Evolutionary conservation across 1,140 invertebrate species (phyloP).

Genomic region (Pseudomyrmex flavicornis): DNA sequence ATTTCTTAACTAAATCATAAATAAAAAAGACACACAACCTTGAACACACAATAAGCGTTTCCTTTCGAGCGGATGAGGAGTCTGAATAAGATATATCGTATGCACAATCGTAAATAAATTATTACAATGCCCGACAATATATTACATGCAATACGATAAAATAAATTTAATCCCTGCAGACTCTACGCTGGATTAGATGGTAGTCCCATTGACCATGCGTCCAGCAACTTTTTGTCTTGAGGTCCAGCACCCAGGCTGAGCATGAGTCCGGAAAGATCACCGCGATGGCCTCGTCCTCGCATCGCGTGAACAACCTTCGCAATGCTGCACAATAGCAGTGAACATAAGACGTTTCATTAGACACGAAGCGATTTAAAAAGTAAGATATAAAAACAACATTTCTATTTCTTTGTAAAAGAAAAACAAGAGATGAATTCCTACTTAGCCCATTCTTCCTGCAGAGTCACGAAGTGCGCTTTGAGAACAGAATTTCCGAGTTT

Average conservation of each 20-base stretch:
- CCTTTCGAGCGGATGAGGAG: conserved; percentile 20
- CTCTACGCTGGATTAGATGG: conserved; percentile 80
- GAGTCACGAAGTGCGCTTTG: conserved; percentile 81
- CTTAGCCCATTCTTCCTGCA: conserved; percentile 85
- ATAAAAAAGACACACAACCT: conserved; percentile 72
- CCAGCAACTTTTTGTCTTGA: conserved; percentile 81
- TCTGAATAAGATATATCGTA: conserved; percentile 19
- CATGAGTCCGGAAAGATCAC: conserved; percentile 81
- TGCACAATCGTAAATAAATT: conserved; percentile 27
- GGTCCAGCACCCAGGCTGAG: conserved; percentile 82
- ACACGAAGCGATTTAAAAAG: too few species aligned
- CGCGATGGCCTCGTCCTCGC: conserved; percentile 78
- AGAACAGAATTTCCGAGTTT: conserved; percentile 81
- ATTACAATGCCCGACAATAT: conserved; percentile 52
- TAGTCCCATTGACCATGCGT: conserved; percentile 83
- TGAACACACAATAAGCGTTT: conserved; percentile 62
- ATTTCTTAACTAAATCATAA: conserved; percentile 61
- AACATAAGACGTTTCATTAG: background rate
- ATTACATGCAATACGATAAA: conserved; percentile 48
- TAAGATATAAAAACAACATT: too few species aligned
- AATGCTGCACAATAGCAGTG: conserved; percentile 74
- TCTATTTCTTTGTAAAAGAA: too few species aligned
- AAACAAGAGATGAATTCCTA: conserved; percentile 60
- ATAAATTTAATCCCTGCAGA: conserved; percentile 42
- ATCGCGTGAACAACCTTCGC: conserved; percentile 82